A percentile compares a stretch with the other conserved stretches of the same genome.
These are phyloP conservation scores for Acanthurus tractus DNA, from an alignment of 2,797 vertebrate genomes.

Conservation along the genomic window DNA sequence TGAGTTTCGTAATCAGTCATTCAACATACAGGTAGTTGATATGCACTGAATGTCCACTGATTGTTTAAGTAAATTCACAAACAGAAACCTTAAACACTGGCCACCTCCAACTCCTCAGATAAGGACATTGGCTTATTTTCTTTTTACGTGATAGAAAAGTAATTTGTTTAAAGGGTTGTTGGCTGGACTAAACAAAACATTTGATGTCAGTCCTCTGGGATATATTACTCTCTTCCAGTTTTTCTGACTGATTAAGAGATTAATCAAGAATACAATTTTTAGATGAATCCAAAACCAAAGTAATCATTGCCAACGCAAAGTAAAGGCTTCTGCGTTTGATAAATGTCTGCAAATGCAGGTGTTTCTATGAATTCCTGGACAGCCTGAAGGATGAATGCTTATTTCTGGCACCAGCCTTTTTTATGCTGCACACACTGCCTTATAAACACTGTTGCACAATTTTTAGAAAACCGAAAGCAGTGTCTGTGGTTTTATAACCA, in stretches of 20 bases:
- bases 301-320: neutral
- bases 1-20: neutral
- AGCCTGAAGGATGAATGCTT: conserved; percentile 24
- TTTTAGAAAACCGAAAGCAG: conserved; percentile 31
- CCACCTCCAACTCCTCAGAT: neutral
- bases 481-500: conserved; percentile 44
- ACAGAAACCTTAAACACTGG: neutral
- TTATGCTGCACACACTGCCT: conserved; percentile 9
- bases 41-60: neutral
- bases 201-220: neutral
- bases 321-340: neutral
- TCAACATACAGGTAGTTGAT: too few species aligned
- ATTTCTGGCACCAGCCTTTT: conserved; percentile 44
- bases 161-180: too few species aligned
- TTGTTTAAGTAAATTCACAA: neutral
- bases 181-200: neutral
- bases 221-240: neutral
- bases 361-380: conserved; percentile 21
- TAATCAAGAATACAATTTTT: neutral
- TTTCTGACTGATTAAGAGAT: neutral
- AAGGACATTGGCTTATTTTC: neutral
- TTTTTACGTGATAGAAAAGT: too few species aligned
- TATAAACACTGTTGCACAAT: conserved; percentile 29
- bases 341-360: conserved; percentile 6
- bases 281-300: neutral